These are phyloP conservation scores for Nesoenas mayeri DNA, from an alignment of 2,113 vertebrate species.

Conservation along the genomic window DNA sequence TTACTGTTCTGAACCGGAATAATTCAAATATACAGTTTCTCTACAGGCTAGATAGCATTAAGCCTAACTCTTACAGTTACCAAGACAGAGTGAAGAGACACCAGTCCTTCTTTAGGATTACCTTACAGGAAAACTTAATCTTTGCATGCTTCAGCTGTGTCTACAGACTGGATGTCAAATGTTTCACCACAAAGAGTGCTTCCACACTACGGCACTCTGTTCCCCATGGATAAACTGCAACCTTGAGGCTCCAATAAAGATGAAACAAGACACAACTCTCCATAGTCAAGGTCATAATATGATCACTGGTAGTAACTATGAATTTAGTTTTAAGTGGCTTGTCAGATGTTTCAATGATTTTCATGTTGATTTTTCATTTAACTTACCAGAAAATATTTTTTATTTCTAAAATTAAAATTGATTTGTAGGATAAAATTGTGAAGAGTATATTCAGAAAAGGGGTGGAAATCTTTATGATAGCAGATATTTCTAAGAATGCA, in stretches of 20 bases:
- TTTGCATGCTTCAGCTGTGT: background rate
- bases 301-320: background rate
- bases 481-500: background rate
- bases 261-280: background rate
- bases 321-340: background rate
- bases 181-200: background rate
- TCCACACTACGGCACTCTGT: background rate
- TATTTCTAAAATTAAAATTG: background rate
- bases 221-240: background rate
- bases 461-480: background rate
- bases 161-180: background rate
- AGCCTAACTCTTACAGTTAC: background rate
- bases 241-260: background rate
- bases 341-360: background rate
- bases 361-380: background rate
- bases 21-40: background rate
- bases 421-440: background rate
- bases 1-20: background rate
- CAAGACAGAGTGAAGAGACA: background rate
- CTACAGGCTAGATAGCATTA: background rate
- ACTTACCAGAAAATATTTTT: background rate
- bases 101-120: background rate
- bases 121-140: background rate
- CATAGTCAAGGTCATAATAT: background rate
- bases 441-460: background rate